Conservation (phyloP, 2,888 invertebrate species). For the Rhamphomyia laevipes region DNA sequence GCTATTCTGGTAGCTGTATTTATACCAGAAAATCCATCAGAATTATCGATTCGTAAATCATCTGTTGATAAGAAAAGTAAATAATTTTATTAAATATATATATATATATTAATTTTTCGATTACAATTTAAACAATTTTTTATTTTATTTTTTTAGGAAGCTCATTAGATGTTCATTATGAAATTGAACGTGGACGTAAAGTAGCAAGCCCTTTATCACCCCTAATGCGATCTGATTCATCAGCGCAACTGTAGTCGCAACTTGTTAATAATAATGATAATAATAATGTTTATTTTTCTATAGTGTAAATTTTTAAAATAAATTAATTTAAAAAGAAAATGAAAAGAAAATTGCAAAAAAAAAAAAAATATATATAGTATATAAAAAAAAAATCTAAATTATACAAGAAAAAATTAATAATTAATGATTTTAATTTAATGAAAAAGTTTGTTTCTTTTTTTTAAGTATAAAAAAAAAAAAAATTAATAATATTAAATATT, state of each 20-base stretch:
- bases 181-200: constrained; percentile 66
- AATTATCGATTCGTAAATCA: constrained; percentile 34
- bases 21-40: constrained; percentile 56
- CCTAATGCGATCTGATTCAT: constrained; percentile 64
- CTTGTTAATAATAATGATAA: background rate
- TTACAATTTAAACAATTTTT: constrained; percentile 2
- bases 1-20: constrained; percentile 87
- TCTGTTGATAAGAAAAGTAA: constrained; percentile 50
- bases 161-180: constrained; percentile 67
- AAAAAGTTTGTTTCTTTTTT: no score
- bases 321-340: background rate
- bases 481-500: no score
- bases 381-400: no score
- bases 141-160: constrained; percentile 39
- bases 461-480: no score
- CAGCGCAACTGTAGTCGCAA: constrained; percentile 54
- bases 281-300: background rate
- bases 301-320: background rate
- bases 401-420: no score
- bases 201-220: constrained; percentile 68
- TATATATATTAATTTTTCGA: background rate
- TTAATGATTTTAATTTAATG: no score
- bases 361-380: no score
- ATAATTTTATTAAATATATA: constrained; percentile 14
- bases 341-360: background rate